phyloP scores from a whole-genome alignment of 1,140 invertebrate genomes.

The Eriosoma lanigerum region DNA sequence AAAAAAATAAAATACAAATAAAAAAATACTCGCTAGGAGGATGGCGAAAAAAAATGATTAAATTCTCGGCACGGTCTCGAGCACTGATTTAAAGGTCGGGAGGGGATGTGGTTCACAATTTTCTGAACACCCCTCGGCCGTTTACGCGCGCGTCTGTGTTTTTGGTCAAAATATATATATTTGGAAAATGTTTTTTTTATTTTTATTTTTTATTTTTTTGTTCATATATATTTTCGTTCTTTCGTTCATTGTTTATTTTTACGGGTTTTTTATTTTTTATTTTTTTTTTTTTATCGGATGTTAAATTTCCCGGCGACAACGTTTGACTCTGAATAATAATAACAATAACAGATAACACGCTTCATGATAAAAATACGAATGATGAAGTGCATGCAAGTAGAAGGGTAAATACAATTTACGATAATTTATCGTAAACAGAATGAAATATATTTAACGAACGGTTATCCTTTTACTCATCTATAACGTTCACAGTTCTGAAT shows the following conservation, averaged over 20 bases:
- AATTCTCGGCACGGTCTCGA: conserved; percentile 40
- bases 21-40: conserved; percentile 28
- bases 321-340: too few relatives aligned
- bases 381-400: too few relatives aligned
- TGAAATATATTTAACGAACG: too few relatives aligned
- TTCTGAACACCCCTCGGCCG: background rate
- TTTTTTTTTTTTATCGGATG: background rate
- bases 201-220: too few relatives aligned
- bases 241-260: background rate
- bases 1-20: background rate
- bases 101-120: conserved; percentile 16
- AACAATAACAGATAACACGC: too few relatives aligned
- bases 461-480: too few relatives aligned
- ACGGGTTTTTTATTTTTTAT: background rate
- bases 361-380: too few relatives aligned
- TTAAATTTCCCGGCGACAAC: background rate
- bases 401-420: too few relatives aligned
- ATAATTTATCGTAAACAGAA: too few relatives aligned
- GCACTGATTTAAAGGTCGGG: conserved; percentile 46
- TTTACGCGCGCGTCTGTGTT: background rate
- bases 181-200: background rate
- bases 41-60: conserved; percentile 44
- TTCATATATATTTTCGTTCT: background rate
- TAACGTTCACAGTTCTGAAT: too few relatives aligned
- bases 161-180: conserved; percentile 35